phyloP scores from a whole-genome alignment of 2,113 vertebrate genomes.

The Syrrhaptes paradoxus region DNA sequence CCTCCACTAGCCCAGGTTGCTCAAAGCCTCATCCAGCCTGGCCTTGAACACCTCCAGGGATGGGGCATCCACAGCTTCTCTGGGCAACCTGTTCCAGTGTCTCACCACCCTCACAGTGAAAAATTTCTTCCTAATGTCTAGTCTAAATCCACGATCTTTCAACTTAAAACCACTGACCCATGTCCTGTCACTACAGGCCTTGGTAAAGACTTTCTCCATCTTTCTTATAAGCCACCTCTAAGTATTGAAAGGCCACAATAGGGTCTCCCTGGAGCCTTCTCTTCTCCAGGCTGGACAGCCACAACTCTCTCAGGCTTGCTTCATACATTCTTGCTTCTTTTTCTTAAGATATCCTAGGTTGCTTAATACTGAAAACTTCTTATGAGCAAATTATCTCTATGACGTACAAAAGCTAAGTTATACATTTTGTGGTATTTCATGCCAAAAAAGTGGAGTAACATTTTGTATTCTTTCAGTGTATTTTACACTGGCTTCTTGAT shows the following conservation, averaged over 20 bases:
- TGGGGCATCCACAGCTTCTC: no score
- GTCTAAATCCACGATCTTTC: not conserved
- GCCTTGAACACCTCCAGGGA: not conserved
- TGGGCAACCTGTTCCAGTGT: not conserved
- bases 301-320: not conserved
- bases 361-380: not conserved
- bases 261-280: not conserved
- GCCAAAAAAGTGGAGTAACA: not conserved
- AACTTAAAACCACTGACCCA: not conserved
- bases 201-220: not conserved
- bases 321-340: not conserved
- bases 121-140: not conserved
- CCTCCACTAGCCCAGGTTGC: not conserved
- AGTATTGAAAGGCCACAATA: not conserved
- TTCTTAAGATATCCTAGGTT: not conserved
- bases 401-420: not conserved
- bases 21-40: not conserved
- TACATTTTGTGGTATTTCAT: not conserved
- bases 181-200: not conserved
- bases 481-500: not conserved
- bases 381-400: not conserved
- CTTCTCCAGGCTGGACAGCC: not conserved
- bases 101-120: not conserved
- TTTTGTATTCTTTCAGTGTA: not conserved
- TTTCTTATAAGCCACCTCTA: not conserved